These are phyloP conservation scores for Drosophila sp. DNA, from an alignment of 1,140 invertebrate species.

Conservation along the genomic window DNA sequence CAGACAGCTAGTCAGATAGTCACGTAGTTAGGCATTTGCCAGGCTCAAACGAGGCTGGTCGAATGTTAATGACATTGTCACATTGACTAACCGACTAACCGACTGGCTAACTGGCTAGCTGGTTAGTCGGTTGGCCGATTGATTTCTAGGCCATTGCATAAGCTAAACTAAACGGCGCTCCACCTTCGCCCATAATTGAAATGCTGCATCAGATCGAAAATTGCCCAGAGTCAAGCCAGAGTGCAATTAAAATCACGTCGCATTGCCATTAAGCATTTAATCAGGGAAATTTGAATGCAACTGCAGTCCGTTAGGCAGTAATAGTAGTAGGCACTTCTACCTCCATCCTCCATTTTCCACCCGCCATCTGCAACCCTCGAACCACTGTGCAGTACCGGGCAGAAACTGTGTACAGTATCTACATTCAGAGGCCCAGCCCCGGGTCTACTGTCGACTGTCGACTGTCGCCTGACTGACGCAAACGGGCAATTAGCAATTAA, in stretches of 20 bases:
- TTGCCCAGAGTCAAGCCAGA: slow-evolving; percentile 5
- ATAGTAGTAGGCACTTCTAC: neutral
- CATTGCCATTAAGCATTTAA: slow-evolving; percentile 76
- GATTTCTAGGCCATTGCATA: slow-evolving; percentile 51
- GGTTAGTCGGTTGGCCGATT: slow-evolving; percentile 7
- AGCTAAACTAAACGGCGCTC: slow-evolving; percentile 13
- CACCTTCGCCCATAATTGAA: slow-evolving; percentile 61
- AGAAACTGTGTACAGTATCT: neutral
- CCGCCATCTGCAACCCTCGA: no score
- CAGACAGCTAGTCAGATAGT: neutral
- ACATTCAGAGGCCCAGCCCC: slow-evolving; percentile 3
- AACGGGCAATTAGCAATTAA: slow-evolving; percentile 81
- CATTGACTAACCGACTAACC: neutral
- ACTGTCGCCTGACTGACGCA: slow-evolving; percentile 58
- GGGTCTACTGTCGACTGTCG: slow-evolving; percentile 5
- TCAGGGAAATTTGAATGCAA: slow-evolving; percentile 81
- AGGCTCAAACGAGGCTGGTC: slow-evolving; percentile 1
- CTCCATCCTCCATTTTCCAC: no score
- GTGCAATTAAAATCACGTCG: slow-evolving; percentile 79
- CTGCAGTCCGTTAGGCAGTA: slow-evolving; percentile 27
- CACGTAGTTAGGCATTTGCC: slow-evolving; percentile 17
- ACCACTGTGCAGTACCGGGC: neutral
- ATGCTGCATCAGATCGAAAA: slow-evolving; percentile 39
- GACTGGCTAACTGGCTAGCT: no score
- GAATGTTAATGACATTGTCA: slow-evolving; percentile 53